Base-by-base conservation (phyloP, 37 sponge, comb jelly and placozoan genomes). In the Spongia lamella region DNA sequence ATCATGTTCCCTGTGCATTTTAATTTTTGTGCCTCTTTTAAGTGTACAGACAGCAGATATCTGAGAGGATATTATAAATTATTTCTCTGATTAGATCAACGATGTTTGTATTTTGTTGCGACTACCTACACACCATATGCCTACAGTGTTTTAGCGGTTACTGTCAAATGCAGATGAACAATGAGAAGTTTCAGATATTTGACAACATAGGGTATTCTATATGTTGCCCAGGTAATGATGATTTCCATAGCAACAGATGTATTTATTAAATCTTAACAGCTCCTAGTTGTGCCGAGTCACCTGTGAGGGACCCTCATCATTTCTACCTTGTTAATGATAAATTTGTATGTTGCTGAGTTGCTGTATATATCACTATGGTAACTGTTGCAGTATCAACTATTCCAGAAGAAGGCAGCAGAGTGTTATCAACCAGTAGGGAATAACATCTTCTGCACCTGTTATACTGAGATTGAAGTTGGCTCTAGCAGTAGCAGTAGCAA, bases 261-360 rank as follows among this genome's bases (percentile, higher is more conserved):
- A 38, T 21, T 2, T 27, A 3, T 3, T 56, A 27, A 1, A 3
- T 30, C 4, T 26, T 15, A 9, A 53, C 17, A 76, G 84, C 35
- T 21, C 70, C 51, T 0, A 65, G 76, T 32, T 87, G 87, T 49
- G 19, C 1, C 13, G 25, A 63, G 20, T 26, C 69, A 52, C 81
- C 81, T 20, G 66, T 87, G 7, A 63, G 63, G 5, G 87, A 87
- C 70, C 87, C 87, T 13, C 87, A 87, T 36, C 87, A 87, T 58
- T 87, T 87, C 72, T 50, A 69, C 17, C 17, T 87, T 4, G 77
- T 87, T 37, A 81, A 80, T 51, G 40, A 52, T 14, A 72, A 87
- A 25, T 85, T 79, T 56, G 86, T 85, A 72, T 64, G 86, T 65
- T 14, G 0, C 37, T 43, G 7, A 13, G 47, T 9, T 43, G 26